phyloP scores from a whole-genome alignment of 1,140 invertebrate genomes.

The Platorchestia sp. region DNA sequence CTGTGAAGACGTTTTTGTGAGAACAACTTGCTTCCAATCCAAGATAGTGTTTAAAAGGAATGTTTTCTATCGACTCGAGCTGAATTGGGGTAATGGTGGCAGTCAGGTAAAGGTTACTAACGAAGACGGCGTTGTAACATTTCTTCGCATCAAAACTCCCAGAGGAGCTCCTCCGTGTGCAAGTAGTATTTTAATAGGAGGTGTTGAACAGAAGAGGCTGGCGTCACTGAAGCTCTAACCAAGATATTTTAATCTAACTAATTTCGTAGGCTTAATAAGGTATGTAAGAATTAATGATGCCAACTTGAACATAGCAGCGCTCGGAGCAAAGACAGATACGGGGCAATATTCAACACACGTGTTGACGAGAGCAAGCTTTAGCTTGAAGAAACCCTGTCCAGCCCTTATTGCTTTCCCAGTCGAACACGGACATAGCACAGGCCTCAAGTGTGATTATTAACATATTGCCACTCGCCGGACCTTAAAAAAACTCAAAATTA shows the following conservation, averaged over 20 bases:
- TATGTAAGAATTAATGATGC: constrained; percentile 27
- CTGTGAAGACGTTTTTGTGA: constrained; percentile 2
- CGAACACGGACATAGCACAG: neutral
- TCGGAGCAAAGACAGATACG: neutral
- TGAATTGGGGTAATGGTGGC: neutral
- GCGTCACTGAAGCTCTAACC: neutral
- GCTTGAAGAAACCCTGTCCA: neutral
- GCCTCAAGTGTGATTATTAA: neutral
- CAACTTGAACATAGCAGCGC: neutral
- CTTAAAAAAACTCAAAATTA: neutral
- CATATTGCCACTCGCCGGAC: neutral
- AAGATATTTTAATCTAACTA: neutral
- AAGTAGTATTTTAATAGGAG: neutral
- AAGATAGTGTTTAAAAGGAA: neutral
- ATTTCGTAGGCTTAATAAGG: neutral
- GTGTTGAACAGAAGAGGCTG: neutral
- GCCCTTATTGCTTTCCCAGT: neutral
- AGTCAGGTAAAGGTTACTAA: neutral
- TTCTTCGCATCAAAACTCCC: neutral
- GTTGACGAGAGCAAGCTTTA: neutral
- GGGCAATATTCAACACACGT: neutral
- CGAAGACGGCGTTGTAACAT: neutral
- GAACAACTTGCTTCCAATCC: neutral
- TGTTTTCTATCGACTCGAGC: constrained; percentile 1
- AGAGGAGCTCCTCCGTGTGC: neutral